phyloP scores from a whole-genome alignment of 2,113 vertebrate species.

The Acanthochromis polyacanthus region DNA sequence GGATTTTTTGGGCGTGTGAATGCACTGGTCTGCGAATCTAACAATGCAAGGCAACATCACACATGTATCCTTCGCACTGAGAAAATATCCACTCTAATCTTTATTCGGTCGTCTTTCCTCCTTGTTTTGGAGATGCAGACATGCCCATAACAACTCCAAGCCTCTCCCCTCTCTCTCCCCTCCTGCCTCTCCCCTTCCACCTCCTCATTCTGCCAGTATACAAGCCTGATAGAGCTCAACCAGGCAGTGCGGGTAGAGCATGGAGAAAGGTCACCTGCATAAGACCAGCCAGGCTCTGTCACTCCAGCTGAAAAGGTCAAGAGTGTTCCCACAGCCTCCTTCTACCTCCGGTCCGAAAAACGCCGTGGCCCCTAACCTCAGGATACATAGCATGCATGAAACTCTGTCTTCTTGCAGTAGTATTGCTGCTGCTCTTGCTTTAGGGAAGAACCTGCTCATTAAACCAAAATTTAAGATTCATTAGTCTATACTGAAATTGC shows the following conservation, averaged over 20 bases:
- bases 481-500: no score
- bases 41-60: conserved; percentile 51
- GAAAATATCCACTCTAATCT: conserved; percentile 58
- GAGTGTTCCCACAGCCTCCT: conserved; percentile 65
- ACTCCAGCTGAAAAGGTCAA: conserved; percentile 85
- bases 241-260: conserved; percentile 52
- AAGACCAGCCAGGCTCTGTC: conserved; percentile 77
- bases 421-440: conserved; percentile 7
- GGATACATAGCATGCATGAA: conserved; percentile 17
- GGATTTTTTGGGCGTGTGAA: conserved; percentile 62
- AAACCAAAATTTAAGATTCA: not conserved
- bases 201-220: conserved; percentile 16
- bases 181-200: not conserved
- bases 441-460: not conserved
- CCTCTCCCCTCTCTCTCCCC: not conserved
- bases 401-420: conserved; percentile 16
- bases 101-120: conserved; percentile 34
- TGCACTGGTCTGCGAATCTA: conserved; percentile 48
- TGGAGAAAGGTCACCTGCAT: conserved; percentile 81
- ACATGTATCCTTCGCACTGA: conserved; percentile 47
- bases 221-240: conserved; percentile 48
- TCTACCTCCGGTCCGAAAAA: conserved; percentile 53
- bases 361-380: conserved; percentile 21
- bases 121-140: conserved; percentile 59
- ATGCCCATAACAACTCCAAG: conserved; percentile 52